These are phyloP conservation scores for Sphyrna mokarran DNA, from an alignment of 2,113 vertebrate genomes.

Conservation along the genomic window DNA sequence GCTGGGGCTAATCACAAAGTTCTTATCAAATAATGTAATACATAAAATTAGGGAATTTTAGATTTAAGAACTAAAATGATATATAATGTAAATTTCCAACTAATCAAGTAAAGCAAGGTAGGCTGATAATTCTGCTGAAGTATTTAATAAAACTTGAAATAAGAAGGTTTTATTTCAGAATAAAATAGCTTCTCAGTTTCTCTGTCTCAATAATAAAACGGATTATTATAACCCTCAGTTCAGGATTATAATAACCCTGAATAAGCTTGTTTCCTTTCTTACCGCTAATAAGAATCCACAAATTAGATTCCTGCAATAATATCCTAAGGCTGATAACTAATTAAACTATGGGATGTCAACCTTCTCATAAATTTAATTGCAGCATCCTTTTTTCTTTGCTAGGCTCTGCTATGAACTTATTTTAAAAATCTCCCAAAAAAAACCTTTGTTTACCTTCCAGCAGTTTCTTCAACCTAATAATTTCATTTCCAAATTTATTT, in stretches of 20 bases:
- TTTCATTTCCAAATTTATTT: conserved; percentile 4
- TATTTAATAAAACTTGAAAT: neutral
- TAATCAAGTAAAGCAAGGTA: neutral
- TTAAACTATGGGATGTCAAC: conserved; percentile 12
- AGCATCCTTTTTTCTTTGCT: neutral
- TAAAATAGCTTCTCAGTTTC: neutral
- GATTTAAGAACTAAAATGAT: neutral
- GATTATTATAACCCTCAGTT: conserved; percentile 6
- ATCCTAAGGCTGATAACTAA: conserved; percentile 18
- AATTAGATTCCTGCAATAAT: conserved; percentile 21
- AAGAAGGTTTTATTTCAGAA: neutral
- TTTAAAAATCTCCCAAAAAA: neutral
- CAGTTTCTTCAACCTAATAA: neutral
- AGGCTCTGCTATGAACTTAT: neutral
- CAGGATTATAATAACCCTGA: neutral
- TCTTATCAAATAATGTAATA: neutral
- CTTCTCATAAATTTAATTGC: conserved; percentile 24
- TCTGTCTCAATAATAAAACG: neutral
- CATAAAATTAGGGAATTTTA: neutral
- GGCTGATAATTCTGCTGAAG: neutral
- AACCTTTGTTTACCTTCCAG: neutral
- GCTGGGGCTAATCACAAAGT: neutral
- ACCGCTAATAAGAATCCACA: conserved; percentile 18
- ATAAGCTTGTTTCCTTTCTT: conserved; percentile 26
- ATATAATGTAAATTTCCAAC: neutral